phyloP scores from a whole-genome alignment of 2,797 vertebrate species.

The Zalophus californianus region DNA sequence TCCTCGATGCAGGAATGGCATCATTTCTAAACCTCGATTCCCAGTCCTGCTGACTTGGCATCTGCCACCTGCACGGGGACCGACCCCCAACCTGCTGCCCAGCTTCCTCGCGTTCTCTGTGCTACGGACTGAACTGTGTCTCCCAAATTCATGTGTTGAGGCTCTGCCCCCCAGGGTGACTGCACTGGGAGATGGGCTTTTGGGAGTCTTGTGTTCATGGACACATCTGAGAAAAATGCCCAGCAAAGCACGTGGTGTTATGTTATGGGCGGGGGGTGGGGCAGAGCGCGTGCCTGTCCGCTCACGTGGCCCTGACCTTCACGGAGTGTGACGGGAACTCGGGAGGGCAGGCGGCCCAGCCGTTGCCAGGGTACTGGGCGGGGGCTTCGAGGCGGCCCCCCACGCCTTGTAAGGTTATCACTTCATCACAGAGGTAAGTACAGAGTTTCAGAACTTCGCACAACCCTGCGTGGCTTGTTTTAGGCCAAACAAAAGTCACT shows the following conservation, averaged over 20 bases:
- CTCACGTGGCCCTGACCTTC: fast-evolving
- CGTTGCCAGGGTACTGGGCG: fast-evolving
- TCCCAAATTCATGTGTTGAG: fast-evolving
- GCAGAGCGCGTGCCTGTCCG: fast-evolving
- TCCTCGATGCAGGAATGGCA: fast-evolving
- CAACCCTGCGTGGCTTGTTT: fast-evolving
- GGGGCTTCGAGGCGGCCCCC: fast-evolving
- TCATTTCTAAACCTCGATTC: not conserved
- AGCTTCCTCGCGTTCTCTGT: fast-evolving
- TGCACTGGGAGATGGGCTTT: fast-evolving
- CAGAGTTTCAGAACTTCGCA: not conserved
- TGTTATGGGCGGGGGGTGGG: fast-evolving
- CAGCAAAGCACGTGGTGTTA: fast-evolving
- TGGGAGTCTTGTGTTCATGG: fast-evolving
- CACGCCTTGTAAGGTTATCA: fast-evolving
- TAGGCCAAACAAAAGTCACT: not conserved
- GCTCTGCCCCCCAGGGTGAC: fast-evolving
- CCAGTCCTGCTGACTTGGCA: fast-evolving
- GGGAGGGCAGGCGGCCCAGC: fast-evolving
- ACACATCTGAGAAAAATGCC: fast-evolving
- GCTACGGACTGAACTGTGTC: fast-evolving
- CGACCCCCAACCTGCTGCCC: not conserved
- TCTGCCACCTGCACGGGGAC: fast-evolving
- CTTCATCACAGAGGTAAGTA: fast-evolving
- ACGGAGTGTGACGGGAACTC: fast-evolving